Conservation (phyloP, 2,113 vertebrate genomes). For the Prochilodus magdalenae region DNA sequence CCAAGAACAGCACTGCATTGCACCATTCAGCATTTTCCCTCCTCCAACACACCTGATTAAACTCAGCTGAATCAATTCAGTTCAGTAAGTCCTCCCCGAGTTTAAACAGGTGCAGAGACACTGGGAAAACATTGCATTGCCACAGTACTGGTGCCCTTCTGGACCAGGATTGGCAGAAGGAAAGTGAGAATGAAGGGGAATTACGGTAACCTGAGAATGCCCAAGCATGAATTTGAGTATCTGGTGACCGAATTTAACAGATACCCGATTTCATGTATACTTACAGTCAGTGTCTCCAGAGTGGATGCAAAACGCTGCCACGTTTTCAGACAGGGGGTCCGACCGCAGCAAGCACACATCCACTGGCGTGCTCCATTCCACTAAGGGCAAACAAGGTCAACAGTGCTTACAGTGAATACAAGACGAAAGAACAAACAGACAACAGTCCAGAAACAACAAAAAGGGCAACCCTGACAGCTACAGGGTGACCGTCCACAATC, state of each 20-base stretch:
- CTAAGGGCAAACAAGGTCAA: slow-evolving; percentile 68
- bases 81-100: too few relatives aligned
- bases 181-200: too few relatives aligned
- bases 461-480: neutral
- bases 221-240: neutral
- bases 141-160: neutral
- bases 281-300: slow-evolving; percentile 84
- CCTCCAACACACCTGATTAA: neutral
- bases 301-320: slow-evolving; percentile 84
- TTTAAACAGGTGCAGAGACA: neutral
- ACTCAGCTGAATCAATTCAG: neutral
- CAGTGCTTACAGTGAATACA: neutral
- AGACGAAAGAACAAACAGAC: neutral
- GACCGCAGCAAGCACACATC: slow-evolving; percentile 79
- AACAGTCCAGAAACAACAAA: neutral
- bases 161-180: neutral
- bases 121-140: neutral
- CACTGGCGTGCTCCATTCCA: slow-evolving; percentile 92
- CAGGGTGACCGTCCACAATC: neutral
- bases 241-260: neutral
- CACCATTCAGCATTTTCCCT: neutral
- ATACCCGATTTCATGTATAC: slow-evolving; percentile 57
- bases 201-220: neutral
- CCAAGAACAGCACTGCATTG: neutral
- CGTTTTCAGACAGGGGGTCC: slow-evolving; percentile 87